Evolutionary conservation across 2,797 vertebrate genomes (phyloP).

Genomic region (Pelochelys cantorii): DNA sequence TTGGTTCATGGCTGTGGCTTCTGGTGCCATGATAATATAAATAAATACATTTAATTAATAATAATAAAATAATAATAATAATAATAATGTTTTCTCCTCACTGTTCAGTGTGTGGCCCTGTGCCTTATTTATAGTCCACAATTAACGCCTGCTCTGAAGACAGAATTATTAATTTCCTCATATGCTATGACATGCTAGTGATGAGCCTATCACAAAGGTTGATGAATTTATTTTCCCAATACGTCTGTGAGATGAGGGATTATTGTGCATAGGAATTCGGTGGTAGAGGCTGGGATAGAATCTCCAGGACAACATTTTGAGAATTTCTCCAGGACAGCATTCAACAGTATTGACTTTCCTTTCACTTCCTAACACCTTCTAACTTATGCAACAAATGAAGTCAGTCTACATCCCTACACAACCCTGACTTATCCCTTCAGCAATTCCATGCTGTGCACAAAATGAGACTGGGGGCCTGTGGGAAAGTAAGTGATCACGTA

Average conservation of each 20-base stretch:
- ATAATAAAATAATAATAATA: neutral
- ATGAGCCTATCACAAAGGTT: neutral
- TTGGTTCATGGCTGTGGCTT: neutral
- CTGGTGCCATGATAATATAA: neutral
- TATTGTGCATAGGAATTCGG: neutral
- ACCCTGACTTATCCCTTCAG: neutral
- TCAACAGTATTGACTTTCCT: neutral
- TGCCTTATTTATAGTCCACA: neutral
- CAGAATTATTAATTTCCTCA: neutral
- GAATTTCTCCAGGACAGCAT: neutral
- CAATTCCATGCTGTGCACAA: neutral
- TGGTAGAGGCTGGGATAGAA: neutral
- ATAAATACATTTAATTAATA: neutral
- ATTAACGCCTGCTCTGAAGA: neutral
- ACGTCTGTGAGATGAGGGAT: neutral
- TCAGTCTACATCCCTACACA: neutral
- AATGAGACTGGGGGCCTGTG: neutral
- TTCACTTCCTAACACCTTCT: neutral
- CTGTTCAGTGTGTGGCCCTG: neutral
- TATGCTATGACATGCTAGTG: neutral
- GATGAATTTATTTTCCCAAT: neutral
- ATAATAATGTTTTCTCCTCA: neutral
- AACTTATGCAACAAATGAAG: neutral
- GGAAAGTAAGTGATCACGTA: neutral
- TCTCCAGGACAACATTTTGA: no score